Base-by-base conservation (phyloP, 2,797 vertebrate species). In the Halcyon smyrnensis region DNA sequence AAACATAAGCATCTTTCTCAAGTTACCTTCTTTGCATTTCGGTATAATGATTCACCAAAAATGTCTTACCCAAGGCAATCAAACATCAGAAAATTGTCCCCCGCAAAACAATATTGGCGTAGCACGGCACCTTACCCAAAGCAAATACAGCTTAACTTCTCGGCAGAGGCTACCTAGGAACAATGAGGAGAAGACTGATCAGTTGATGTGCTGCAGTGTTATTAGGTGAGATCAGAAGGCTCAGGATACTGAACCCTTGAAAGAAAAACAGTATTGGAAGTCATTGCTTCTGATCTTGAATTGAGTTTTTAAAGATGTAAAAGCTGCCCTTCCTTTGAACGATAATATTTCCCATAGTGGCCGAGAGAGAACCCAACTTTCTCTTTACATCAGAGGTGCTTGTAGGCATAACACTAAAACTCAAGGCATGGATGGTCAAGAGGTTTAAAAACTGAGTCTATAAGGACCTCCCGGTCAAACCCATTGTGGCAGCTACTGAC, bases 1-100 rank as follows among this genome's bases (percentile, higher is more conserved):
- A 98, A 98, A 98, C 97, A 97, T 53, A 96, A 98, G 98, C 97
- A 97, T 98, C 98, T 97, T 97, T 98, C 98, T 98, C 98, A 96
- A 92, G 97, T 98, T 98, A 97, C 98, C 97, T 97, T 94, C 96
- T 98, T 98, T 98, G 97, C 97, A 98, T 97, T 97, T 97, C 25
- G 92, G 87, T 92, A 89, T 97, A 98, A 98, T 95, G 97, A 97
- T 98, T 98, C 98, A 96, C 97, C 96, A 95, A 95, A 97, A 96
- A 97, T 71, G 56, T 92, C 96, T 87, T 91, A 73, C 85, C 94
- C 93, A 84, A 82, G 92, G 87, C 89, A 93, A 95, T 96, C 95
- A 87, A 80, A 93, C 15, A 34, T 48, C 54, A 78, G 76, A 80
- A 90, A 87, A 69, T 85, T 80, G 73, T 73, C 41, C 88, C 77